phyloP scores from a whole-genome alignment of 37 sponge, comb jelly and placozoan species.

The Cladorhizidae sp. region DNA sequence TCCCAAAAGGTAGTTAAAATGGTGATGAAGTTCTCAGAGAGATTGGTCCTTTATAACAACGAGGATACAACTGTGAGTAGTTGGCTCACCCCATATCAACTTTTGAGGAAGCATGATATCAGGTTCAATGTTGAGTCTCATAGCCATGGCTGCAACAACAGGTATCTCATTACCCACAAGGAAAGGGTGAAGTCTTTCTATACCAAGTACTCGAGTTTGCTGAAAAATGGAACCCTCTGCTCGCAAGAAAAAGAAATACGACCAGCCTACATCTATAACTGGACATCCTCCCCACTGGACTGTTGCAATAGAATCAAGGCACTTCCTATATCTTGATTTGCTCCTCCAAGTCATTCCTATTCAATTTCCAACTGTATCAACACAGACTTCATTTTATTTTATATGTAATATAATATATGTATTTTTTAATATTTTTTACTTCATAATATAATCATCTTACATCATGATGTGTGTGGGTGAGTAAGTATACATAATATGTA shows the following conservation, averaged over 20 bases:
- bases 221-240: conserved; percentile 39
- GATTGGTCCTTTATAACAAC: conserved; percentile 36
- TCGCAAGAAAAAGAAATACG: conserved; percentile 19
- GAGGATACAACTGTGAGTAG: conserved; percentile 59
- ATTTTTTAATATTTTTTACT: conserved; percentile 3
- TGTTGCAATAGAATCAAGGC: conserved; percentile 46
- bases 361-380: too few relatives aligned
- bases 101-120: conserved; percentile 37
- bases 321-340: background rate
- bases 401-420: background rate
- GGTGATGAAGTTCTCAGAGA: background rate
- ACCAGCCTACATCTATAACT: conserved; percentile 58
- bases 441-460: too few relatives aligned
- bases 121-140: conserved; percentile 49
- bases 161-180: conserved; percentile 57
- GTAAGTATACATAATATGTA: too few relatives aligned
- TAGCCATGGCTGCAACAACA: conserved; percentile 60
- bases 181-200: conserved; percentile 22
- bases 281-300: conserved; percentile 41
- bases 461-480: too few relatives aligned
- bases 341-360: background rate
- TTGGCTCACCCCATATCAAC: conserved; percentile 46
- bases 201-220: conserved; percentile 16
- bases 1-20: conserved; percentile 1
- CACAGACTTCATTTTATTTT: too few relatives aligned